These are phyloP conservation scores for Helicoverpa assulta DNA, from an alignment of 2,888 invertebrate genomes.

Conservation along the genomic window DNA sequence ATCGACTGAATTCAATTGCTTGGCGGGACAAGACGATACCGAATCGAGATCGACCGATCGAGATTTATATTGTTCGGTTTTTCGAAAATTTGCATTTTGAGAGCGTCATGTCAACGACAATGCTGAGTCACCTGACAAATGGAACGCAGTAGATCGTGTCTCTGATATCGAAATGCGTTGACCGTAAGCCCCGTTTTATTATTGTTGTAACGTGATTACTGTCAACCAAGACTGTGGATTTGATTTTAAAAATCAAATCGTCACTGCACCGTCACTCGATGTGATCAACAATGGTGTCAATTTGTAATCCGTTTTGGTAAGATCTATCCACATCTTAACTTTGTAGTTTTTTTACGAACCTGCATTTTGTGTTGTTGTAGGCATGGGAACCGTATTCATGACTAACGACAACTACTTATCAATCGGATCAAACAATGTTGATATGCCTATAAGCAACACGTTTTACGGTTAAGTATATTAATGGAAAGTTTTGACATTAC, in stretches of 20 bases:
- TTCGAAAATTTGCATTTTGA: constrained; percentile 89
- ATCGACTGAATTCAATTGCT: constrained; percentile 90
- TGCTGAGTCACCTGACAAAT: constrained; percentile 90
- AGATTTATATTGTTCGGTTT: constrained; percentile 88
- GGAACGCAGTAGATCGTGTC: constrained; percentile 85
- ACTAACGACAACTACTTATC: not conserved
- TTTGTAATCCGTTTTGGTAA: constrained; percentile 69
- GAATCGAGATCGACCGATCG: constrained; percentile 86
- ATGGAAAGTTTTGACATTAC: not conserved
- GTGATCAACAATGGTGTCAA: constrained; percentile 66
- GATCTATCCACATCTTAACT: constrained; percentile 40
- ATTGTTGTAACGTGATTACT: constrained; percentile 88
- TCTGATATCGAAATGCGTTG: constrained; percentile 87
- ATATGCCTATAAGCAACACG: not conserved
- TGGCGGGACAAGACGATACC: constrained; percentile 88
- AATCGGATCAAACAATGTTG: not conserved
- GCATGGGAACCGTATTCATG: constrained; percentile 35
- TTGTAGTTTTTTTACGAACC: constrained; percentile 39
- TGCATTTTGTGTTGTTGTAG: constrained; percentile 7
- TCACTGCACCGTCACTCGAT: constrained; percentile 72
- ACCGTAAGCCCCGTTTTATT: constrained; percentile 88
- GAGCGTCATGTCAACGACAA: constrained; percentile 88
- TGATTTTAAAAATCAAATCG: constrained; percentile 73
- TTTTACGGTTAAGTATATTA: not conserved
- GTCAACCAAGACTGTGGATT: constrained; percentile 81